Evolutionary conservation across 2,888 invertebrate species (phyloP).

Genomic region (Macaria liturata): DNA sequence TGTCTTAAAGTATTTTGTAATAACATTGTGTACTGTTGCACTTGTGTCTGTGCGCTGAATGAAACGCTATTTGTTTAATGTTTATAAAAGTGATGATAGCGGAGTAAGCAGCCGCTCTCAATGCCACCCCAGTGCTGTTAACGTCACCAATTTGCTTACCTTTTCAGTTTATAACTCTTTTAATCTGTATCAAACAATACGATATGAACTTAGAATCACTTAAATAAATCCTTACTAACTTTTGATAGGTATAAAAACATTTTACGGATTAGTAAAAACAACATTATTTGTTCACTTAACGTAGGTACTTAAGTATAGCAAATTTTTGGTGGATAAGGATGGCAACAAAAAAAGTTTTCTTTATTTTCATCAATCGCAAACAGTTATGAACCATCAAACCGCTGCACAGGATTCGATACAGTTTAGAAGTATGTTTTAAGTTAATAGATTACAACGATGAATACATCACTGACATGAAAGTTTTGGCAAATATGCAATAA

Average conservation of each 20-base stretch:
- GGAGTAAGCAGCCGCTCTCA: conserved; percentile 18
- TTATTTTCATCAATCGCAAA: conserved; percentile 27
- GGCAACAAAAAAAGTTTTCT: not conserved
- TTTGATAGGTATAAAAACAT: too few relatives aligned
- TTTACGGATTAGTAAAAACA: too few relatives aligned
- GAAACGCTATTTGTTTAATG: conserved; percentile 31
- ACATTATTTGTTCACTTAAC: too few relatives aligned
- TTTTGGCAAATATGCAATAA: too few relatives aligned
- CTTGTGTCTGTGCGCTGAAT: conserved; percentile 5
- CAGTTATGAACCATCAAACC: conserved; percentile 47
- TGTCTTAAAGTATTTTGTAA: too few relatives aligned
- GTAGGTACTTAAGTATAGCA: too few relatives aligned
- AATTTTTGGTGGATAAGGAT: too few relatives aligned
- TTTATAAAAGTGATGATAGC: conserved; percentile 30
- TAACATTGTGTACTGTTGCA: conserved; percentile 7
- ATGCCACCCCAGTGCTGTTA: conserved; percentile 11
- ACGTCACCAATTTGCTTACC: conserved; percentile 23
- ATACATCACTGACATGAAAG: not conserved
- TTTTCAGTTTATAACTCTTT: conserved; percentile 17
- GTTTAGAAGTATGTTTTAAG: conserved; percentile 45
- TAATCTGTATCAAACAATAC: not conserved
- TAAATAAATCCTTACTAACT: too few relatives aligned
- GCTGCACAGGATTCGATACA: conserved; percentile 54
- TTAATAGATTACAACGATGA: conserved; percentile 26
- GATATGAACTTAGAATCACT: too few relatives aligned